Conservation (phyloP, 2,113 vertebrate genomes). For the Centrocercus urophasianus region DNA sequence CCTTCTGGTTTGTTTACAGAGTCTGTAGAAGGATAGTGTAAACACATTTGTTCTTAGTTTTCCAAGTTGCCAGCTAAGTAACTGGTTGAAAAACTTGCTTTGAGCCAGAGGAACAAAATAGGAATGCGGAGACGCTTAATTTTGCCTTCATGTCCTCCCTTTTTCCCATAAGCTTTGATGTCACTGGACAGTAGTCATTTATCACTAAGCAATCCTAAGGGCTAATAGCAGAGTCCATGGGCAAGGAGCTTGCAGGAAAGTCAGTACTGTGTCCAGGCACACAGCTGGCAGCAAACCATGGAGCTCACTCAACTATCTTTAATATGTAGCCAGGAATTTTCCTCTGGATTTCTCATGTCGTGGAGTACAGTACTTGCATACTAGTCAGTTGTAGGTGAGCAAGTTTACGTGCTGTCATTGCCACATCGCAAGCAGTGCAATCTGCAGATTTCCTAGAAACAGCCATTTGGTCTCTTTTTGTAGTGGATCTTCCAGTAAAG, state of each 20-base stretch:
- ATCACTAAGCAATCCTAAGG: not conserved
- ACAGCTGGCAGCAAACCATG: accelerated
- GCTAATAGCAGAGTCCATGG: not conserved
- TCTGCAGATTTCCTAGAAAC: not conserved
- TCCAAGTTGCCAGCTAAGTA: not conserved
- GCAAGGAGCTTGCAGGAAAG: not conserved
- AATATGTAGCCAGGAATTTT: not conserved
- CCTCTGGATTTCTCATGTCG: not conserved
- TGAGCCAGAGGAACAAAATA: not conserved
- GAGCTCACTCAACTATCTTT: not conserved
- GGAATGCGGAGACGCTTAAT: not conserved
- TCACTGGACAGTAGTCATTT: not conserved
- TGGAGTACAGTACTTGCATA: not conserved
- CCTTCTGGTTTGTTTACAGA: not conserved
- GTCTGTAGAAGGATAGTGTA: not conserved
- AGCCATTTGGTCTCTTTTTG: not conserved
- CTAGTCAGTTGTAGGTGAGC: not conserved
- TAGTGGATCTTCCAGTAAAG: not conserved
- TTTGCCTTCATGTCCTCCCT: not conserved
- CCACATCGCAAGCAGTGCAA: not conserved
- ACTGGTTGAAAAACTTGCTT: not conserved
- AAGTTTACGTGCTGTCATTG: not conserved
- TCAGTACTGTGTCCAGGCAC: not conserved
- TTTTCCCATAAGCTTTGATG: not conserved
- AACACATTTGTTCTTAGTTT: not conserved